phyloP scores from a whole-genome alignment of 2,113 vertebrate genomes.

The Rhabdomys dilectus region DNA sequence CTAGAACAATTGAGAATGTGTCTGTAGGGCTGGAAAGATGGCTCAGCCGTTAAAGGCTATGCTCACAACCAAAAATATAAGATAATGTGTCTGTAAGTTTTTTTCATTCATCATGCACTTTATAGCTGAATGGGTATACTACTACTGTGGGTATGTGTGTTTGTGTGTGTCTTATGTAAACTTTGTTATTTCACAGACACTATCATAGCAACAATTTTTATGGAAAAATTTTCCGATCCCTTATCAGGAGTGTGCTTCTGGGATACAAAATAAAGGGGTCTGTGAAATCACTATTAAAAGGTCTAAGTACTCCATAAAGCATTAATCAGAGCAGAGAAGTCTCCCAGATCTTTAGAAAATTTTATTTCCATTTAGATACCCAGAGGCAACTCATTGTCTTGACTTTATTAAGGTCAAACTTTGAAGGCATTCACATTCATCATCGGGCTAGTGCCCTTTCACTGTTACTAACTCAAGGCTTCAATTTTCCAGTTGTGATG shows the following conservation, averaged over 20 bases:
- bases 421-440: neutral
- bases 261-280: neutral
- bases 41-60: too few species aligned
- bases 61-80: too few species aligned
- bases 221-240: neutral
- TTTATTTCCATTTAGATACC: conserved; percentile 8
- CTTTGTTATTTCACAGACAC: neutral
- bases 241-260: conserved; percentile 23
- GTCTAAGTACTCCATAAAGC: neutral
- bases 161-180: neutral
- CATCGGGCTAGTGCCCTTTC: neutral
- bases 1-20: neutral
- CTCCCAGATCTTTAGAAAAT: neutral
- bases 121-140: neutral
- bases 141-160: too few species aligned
- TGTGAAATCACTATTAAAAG: conserved; percentile 30
- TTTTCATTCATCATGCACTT: neutral
- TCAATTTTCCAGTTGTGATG: neutral
- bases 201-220: conserved; percentile 29
- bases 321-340: neutral
- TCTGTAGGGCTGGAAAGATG: neutral
- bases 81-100: neutral
- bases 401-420: conserved; percentile 30
- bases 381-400: neutral
- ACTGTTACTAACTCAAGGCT: neutral